Evolutionary conservation across 2,113 vertebrate genomes (phyloP), one percentile per base, ranked within the genome.

Genomic region (Toxostoma redivivum): DNA sequence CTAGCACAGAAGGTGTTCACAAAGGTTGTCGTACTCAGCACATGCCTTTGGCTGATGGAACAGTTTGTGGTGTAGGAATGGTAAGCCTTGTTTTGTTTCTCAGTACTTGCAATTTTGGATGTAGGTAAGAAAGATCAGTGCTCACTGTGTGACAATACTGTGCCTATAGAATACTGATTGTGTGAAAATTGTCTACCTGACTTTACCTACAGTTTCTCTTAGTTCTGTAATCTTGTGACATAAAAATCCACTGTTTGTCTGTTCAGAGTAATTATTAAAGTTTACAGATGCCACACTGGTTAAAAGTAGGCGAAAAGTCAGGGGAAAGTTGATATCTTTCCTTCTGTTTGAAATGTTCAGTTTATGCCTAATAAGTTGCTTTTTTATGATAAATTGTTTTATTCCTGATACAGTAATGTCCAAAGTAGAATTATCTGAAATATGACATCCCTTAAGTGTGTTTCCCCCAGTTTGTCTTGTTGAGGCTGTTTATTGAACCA

Each of bases 21-120:
- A 99, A 98, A 85, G 99, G 99, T 44, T 99, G 99, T 85, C 99
- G 99, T 33, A 99, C 99, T 10, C 99, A 99, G 70, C 99, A 99
- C 97, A 99, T 99, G 99, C 99, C 99, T 10, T 97, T 99, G 84
- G 99, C 99, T 62, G 99, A 99, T 62, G 99, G 99, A 81, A 99
- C 99, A 0, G 97, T 97, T 86, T 99, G 99, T 96, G 99, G 99
- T 47, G 96, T 98, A 93, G 98, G 98, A 95, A 99, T 99, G 99
- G 99, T 99, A 98, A 98, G 98, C 77, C 64, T 95, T 73, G 37
- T 35, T 23, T 40, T 81, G 7, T 70, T 88, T 88, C 37, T 65
- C 1, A 1, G 21, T 65, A 31, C 18, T 87, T 65, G 12, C 5
- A 87, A 3, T 50, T 14, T 8, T 22, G 69, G 21, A 48, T 18